Evolutionary conservation across 64 coral and sea anemone species (phyloP), one percentile per base, ranked within the genome.

Genomic region (Pocillopora verrucosa): DNA sequence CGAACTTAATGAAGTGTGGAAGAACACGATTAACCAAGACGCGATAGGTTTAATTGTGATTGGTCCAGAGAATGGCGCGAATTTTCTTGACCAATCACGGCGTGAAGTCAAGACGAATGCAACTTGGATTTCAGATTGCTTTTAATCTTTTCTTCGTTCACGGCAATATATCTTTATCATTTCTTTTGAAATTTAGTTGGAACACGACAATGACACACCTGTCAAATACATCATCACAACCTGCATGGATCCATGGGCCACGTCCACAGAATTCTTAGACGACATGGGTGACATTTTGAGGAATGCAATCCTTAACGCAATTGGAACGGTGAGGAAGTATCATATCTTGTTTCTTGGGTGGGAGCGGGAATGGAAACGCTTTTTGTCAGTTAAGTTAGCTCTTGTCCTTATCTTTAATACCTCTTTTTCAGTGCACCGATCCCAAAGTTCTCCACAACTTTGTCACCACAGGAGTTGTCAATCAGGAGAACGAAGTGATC

Each of bases 161-260:
- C 51, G 16, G 2, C 34, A 5, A 11, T 19, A 20, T 45, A 45
- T n/a, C 45, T 1, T n/a, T 7, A 15, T 16, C 0, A 59, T 59
- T 26, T 60, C 59, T 51, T 3, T 15, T 22, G 45, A 17, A 19
- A 45, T 34, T 67, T 22, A 92, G 90, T 35, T 92, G 20, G 59
- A 92, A n/a, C 72, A 67, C 24, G 34, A 94, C 64, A 75, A 89
- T 26, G 89, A 87, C 4, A 86, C 73, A 11, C 26, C 87, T 13
- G 80, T 94, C 56, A 89, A 89, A 36, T 94, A 94, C 88, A 94
- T 94, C 87, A 94, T 94, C 12, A 94, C 87, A 24, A 89, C 92
- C 16, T 94, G 92, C 80, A 94, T 94, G 92, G 92, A 94, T 70
- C 87, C 92, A 20, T 94, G 75, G 72, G 92, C 88, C 26, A 94